Base-by-base conservation (phyloP, 1,140 invertebrate genomes). In the Cydia fagiglandana region DNA sequence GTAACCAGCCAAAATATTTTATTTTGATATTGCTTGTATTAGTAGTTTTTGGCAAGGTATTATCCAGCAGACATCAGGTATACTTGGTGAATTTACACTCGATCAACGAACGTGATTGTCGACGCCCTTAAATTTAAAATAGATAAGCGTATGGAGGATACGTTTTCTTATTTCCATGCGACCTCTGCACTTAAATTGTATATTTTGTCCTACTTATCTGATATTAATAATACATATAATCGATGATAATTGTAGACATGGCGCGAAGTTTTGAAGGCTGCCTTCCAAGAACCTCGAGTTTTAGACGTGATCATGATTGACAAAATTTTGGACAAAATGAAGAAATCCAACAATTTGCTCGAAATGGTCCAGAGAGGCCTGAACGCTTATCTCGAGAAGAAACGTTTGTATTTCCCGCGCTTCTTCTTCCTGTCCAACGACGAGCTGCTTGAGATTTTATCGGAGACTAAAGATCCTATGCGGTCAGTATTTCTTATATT, bases 361-460 rank as follows among this genome's bases (percentile, higher is more conserved):
- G 97, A 99, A 84, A 93, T 98, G 66, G 98, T 99, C 76, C 97
- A 98, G 85, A 96, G 97, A 88, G 98, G 98, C 66, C 93, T 99
- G 9, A 98, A 99, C 87, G 97, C 94, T 0, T 99, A 99, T 88
- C 93, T 99, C 80, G 98, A 99, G 91, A 99, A 99, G 94, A 99
- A 99, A 87, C 94, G 98, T 30, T 93, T 99, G 0, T 98, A 95
- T 86, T 99, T 99, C 93, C 97, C 98, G 4, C 81, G 93, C 80
- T 99, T 99, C 94, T 99, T 99, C 95, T 99, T 99, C 92, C 93
- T 99, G 17, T 99, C 98, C 6, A 99, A 99, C 89, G 98, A 99
- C 88, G 98, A 99, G 89, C 90, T 99, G 30, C 93, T 99, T 20
- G 98, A 99, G 94, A 99, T 99, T 84, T 91, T 99, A 50, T 99